Evolutionary conservation across 1,140 invertebrate species (phyloP).

Genomic region (Drosophila bifasciata): DNA sequence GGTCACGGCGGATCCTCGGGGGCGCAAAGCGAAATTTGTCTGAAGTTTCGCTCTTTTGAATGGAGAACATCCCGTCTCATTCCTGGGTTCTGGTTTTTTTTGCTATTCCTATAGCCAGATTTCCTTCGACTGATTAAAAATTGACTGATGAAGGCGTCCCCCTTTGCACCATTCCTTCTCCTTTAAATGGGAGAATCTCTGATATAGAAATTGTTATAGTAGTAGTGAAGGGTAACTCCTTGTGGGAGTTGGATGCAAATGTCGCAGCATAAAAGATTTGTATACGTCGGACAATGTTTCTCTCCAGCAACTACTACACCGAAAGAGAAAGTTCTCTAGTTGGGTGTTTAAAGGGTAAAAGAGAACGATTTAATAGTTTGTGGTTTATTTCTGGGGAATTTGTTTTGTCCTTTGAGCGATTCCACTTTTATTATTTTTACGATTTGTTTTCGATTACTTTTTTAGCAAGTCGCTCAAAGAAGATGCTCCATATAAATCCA

Average conservation of each 20-base stretch:
- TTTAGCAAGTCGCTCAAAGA: too few species aligned
- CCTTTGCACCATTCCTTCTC: neutral
- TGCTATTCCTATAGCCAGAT: constrained; percentile 37
- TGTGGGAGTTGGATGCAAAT: neutral
- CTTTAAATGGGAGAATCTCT: neutral
- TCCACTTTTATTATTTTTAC: too few species aligned
- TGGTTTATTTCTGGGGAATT: too few species aligned
- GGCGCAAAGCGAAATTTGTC: constrained; percentile 37
- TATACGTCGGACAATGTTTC: neutral
- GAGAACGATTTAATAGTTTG: too few species aligned
- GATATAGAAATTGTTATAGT: constrained; percentile 4
- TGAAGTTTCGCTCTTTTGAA: constrained; percentile 23
- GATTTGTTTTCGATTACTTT: too few species aligned
- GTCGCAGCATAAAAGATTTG: too few species aligned
- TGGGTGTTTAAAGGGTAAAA: neutral
- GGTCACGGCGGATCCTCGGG: neutral
- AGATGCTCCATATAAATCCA: too few species aligned
- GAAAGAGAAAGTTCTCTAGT: neutral
- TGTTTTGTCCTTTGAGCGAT: too few species aligned
- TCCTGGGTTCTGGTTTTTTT: constrained; percentile 22
- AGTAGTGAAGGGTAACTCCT: too few species aligned
- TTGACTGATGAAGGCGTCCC: constrained; percentile 64
- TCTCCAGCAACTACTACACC: constrained; percentile 8
- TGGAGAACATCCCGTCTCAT: neutral
- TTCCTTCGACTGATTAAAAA: constrained; percentile 73